Evolutionary conservation across 1,140 invertebrate genomes (phyloP), one percentile per base, ranked within the genome.

Genomic region (Akabosia matsudoensis): DNA sequence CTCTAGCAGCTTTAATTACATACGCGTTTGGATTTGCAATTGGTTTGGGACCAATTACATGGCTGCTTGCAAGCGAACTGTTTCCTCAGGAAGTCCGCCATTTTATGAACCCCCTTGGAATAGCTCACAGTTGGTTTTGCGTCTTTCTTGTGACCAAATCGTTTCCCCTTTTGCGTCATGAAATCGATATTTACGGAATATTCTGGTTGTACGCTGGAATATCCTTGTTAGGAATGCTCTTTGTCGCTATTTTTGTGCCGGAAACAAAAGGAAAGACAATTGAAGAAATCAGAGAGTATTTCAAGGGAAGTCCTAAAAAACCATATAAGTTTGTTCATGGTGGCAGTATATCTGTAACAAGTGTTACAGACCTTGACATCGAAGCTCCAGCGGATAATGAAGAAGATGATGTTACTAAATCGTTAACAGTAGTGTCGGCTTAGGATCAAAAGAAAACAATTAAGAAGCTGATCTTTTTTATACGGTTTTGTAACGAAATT

Each of bases 231-330:
- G 77, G 76, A 37, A 33, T 80, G 18, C 1, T 79, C 24, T 80
- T 81, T 26, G 76, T 72, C 13, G 26, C 33, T 26, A 16, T 72
- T 2, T 72, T 72, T 81, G 87, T 95, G 18, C 92, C 93, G 0
- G 93, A 95, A 85, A 95, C 93, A 0, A 93, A 93, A 85, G 91
- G 91, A 16, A 90, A 92, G 84, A 90, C 88, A 64, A 87, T 93
- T 31, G 88, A 91, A 77, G 88, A 95, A 85, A 94, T 95, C 28
- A 90, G 92, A 78, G 82, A 82, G 33, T 51, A 34, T 52, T 76
- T 76, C 33, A 70, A n/a, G n/a, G n/a, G 31, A 16, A 74, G 22
- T 54, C 14, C 22, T 61, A 30, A 26, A n/a, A 18, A 24, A 14
- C 54, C 54, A 34, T 45, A 67, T 2, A 67, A 67, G 13, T 30